These are phyloP conservation scores for Cuculus canorus DNA, from an alignment of 2,797 vertebrate genomes.

Conservation along the genomic window DNA sequence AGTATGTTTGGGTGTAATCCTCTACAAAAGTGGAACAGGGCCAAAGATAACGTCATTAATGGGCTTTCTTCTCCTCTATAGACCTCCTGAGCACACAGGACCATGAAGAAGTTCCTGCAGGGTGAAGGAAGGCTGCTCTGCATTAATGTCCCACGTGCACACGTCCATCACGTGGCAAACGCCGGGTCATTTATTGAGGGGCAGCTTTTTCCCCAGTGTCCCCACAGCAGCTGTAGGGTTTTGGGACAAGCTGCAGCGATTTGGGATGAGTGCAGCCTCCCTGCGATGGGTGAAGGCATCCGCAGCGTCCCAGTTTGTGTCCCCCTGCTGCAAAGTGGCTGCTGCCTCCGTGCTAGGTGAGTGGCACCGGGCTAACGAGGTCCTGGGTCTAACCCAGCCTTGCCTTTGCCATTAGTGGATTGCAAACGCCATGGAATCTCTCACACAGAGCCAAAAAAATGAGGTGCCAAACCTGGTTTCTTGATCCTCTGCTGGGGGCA, in stretches of 20 bases:
- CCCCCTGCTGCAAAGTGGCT: neutral
- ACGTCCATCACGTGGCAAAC: neutral
- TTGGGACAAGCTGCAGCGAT: neutral
- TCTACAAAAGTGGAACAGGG: neutral
- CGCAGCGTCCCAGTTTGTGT: neutral
- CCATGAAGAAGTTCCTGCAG: neutral
- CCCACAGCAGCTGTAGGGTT: neutral
- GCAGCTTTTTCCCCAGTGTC: neutral
- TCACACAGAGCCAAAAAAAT: neutral
- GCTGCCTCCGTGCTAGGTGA: neutral
- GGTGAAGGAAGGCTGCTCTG: neutral
- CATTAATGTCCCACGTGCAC: neutral
- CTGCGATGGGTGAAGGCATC: neutral
- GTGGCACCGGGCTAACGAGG: neutral
- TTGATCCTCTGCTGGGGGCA: conserved; percentile 51
- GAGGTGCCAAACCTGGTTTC: conserved; percentile 49
- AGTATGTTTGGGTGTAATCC: neutral
- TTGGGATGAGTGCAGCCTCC: too few species aligned
- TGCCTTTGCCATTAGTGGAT: neutral
- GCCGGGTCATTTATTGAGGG: neutral
- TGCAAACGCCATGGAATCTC: fast-evolving
- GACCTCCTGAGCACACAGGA: neutral
- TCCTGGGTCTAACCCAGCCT: neutral
- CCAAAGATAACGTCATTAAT: neutral
- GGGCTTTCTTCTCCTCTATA: neutral